Percentiles rank a stretch among this genome's conserved stretches.
phyloP scores from a whole-genome alignment of 2,888 invertebrate genomes.

The Tenthredo mesomela region DNA sequence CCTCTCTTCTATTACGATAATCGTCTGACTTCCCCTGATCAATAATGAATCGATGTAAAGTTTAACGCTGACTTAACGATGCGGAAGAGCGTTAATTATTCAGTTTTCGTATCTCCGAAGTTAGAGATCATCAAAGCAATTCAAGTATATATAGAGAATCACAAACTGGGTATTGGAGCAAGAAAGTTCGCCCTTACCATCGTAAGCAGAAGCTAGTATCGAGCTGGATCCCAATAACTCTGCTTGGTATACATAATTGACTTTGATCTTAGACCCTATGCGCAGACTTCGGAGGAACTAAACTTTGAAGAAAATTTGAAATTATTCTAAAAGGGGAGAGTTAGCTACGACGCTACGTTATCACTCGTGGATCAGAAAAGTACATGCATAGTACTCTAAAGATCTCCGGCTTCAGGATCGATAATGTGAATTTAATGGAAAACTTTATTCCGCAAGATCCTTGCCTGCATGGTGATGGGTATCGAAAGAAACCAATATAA shows the following conservation, averaged over 20 bases:
- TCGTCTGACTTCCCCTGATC: not conserved
- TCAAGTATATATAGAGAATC: not conserved
- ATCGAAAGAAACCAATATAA: not conserved
- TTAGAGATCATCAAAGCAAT: slow-evolving; percentile 19
- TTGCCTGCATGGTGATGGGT: not conserved
- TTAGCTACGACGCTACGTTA: not conserved
- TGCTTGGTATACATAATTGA: not conserved
- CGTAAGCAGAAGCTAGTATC: not conserved
- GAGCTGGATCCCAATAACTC: not conserved
- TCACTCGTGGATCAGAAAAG: not conserved
- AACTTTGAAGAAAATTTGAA: slow-evolving; percentile 20
- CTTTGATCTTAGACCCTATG: slow-evolving; percentile 4
- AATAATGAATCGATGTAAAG: not conserved
- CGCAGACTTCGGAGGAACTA: not conserved
- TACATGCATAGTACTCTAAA: not conserved
- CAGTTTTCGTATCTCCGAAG: not conserved
- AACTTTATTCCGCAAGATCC: not conserved
- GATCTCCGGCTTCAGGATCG: not conserved
- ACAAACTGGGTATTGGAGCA: not conserved
- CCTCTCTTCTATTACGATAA: not conserved
- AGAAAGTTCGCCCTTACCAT: not conserved
- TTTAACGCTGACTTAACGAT: not conserved
- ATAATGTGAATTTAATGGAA: not conserved
- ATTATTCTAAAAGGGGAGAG: not conserved
- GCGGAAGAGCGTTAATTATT: slow-evolving; percentile 16